Evolutionary conservation across 2,113 vertebrate species (phyloP), one percentile per base, ranked within the genome.

Genomic region (Heterotilapia buettikoferi): DNA sequence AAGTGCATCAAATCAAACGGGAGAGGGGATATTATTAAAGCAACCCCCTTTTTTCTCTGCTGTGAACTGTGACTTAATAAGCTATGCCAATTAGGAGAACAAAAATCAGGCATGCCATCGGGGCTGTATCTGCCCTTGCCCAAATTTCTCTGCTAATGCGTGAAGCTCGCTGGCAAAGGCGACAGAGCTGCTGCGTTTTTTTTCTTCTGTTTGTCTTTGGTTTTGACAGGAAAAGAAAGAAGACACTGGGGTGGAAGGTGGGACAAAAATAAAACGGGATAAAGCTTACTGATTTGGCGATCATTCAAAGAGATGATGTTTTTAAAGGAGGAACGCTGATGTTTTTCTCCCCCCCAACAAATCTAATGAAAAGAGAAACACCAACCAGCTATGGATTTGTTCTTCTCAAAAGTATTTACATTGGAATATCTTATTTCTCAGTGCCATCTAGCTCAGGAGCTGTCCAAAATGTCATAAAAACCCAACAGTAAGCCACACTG

Each of bases 31-130:
- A 92, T 95, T 96, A 96, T 95, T 96, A 95, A 96, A 96, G 94
- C 92, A 88, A 76, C 76, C 90, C 92, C 86, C 84, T 84, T 87
- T 92, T 66, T 71, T 36, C 89, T 87, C 92, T 29, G 90, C 95
- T 90, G 91, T 92, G 91, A 95, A 94, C 92, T 92, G 89, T 94
- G 96, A 96, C 95, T 96, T 96, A 95, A 96, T 96, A 95, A 95
- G 95, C 90, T 83, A 95, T 90, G 95, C 93, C 92, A 94, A 96
- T 96, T 96, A 96, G 85, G 89, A 82, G 93, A 95, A 96, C 93
- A 96, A 95, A 95, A 95, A 94, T 93, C 92, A 86, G 91, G 90
- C 94, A 83, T 92, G 93, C 92, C 95, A 95, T 93, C 92, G 87
- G 85, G 91, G 89, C 92, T 90, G 85, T 92, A 85, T 95, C 93